phyloP scores from a whole-genome alignment of 1,140 invertebrate genomes.

The Pygmarrhopalites habei region DNA sequence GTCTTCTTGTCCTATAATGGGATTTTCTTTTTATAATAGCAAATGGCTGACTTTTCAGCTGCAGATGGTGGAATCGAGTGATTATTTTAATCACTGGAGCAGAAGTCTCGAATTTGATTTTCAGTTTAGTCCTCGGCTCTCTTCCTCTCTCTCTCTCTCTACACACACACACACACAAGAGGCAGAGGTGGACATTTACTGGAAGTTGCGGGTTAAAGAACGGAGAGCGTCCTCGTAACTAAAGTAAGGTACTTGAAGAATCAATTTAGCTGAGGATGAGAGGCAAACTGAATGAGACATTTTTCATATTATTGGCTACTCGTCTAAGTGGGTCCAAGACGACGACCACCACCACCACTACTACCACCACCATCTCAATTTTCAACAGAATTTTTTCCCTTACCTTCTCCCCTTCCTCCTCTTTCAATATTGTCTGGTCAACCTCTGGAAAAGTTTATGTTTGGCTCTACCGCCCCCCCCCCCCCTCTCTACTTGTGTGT shows the following conservation, averaged over 20 bases:
- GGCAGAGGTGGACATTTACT: conserved; percentile 1
- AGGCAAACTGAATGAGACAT: conserved; percentile 33
- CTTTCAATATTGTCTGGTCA: no score
- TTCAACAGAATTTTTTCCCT: conserved; percentile 16
- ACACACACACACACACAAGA: no score
- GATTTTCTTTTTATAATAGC: conserved; percentile 2
- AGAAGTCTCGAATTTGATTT: conserved; percentile 26
- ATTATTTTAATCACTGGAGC: conserved; percentile 31
- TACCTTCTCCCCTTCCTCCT: not conserved
- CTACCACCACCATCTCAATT: conserved; percentile 22
- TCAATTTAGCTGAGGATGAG: conserved; percentile 37
- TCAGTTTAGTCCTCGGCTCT: conserved; percentile 10
- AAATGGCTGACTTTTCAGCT: conserved; percentile 2
- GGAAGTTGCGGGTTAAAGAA: not conserved
- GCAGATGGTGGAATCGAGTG: conserved; percentile 20
- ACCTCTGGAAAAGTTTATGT: no score
- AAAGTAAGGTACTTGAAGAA: conserved; percentile 34
- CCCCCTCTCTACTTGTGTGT: no score
- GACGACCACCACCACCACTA: no score
- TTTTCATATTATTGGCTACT: conserved; percentile 33
- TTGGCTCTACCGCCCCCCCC: no score
- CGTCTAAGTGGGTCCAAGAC: conserved; percentile 19
- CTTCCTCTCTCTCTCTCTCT: no score
- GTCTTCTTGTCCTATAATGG: no score
- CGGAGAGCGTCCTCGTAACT: conserved; percentile 13